Evolutionary conservation across 2,113 vertebrate genomes (phyloP).

Genomic region (Willisornis vidua): DNA sequence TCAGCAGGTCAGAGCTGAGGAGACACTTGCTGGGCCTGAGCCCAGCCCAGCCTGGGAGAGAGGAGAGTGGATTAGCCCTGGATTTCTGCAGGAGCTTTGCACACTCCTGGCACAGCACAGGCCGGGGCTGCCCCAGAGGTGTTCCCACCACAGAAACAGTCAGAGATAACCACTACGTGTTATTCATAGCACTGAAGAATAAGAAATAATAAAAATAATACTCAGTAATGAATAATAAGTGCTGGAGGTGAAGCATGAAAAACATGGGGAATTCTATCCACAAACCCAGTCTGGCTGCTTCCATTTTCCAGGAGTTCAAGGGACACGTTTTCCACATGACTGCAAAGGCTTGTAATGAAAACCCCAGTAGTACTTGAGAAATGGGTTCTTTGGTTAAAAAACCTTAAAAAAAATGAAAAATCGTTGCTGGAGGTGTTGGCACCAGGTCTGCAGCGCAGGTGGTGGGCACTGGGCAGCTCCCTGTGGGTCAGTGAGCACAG

Average conservation of each 20-base stretch:
- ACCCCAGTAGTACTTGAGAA: background rate
- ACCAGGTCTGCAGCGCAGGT: background rate
- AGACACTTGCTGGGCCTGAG: accelerated
- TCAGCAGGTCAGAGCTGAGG: background rate
- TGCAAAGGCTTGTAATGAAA: background rate
- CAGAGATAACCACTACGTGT: background rate
- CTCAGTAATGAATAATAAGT: background rate
- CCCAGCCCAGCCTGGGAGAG: background rate
- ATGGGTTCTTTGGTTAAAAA: accelerated
- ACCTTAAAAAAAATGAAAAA: background rate
- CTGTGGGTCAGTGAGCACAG: background rate
- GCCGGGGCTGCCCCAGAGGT: background rate
- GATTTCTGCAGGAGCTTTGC: background rate
- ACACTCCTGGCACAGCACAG: background rate
- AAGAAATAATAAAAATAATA: background rate
- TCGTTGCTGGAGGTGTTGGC: background rate
- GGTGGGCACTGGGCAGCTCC: background rate
- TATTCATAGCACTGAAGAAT: background rate
- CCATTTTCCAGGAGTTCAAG: background rate
- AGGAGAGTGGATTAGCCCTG: background rate
- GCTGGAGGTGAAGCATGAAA: background rate
- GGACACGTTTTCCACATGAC: background rate
- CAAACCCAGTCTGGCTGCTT: background rate
- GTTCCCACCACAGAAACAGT: background rate
- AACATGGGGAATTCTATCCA: background rate